Conservation (phyloP, 2,113 vertebrate genomes). For the Lichenostomus cassidix region DNA sequence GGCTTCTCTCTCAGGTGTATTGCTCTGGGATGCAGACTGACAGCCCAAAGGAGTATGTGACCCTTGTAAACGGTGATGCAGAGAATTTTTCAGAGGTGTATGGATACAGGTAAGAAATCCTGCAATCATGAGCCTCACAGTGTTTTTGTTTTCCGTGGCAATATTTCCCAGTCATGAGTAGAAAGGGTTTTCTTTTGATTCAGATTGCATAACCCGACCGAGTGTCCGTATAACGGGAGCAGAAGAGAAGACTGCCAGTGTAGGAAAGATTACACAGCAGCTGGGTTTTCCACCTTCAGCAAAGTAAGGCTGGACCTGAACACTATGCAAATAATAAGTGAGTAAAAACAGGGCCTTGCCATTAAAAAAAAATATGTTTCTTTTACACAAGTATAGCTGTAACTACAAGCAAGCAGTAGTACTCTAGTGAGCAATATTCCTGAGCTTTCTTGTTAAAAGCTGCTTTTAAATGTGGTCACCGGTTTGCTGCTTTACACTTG, state of each 20-base stretch:
- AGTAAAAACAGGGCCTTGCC: slow-evolving; percentile 69
- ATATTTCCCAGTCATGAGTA: slow-evolving; percentile 28
- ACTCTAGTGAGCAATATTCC: background rate
- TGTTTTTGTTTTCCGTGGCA: background rate
- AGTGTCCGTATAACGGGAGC: slow-evolving; percentile 91
- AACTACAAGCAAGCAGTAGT: background rate
- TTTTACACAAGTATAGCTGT: background rate
- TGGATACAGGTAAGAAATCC: slow-evolving; percentile 86
- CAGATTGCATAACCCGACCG: slow-evolving; percentile 92
- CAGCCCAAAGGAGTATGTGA: slow-evolving; percentile 88
- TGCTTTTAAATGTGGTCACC: background rate
- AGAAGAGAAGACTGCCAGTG: slow-evolving; percentile 89
- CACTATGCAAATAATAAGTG: slow-evolving; percentile 93
- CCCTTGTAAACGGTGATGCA: slow-evolving; percentile 82
- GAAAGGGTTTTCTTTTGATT: slow-evolving; percentile 52
- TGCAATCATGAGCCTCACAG: background rate
- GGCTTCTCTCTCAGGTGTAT: slow-evolving; percentile 81
- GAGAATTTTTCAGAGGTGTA: slow-evolving; percentile 98
- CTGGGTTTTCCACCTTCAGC: slow-evolving; percentile 90
- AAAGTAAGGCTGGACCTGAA: slow-evolving; percentile 90
- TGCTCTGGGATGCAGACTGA: slow-evolving; percentile 92
- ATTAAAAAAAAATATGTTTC: background rate
- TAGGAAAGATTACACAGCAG: slow-evolving; percentile 88
- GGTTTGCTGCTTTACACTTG: background rate
- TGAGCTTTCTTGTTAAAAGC: background rate